phyloP scores from a whole-genome alignment of 1,140 invertebrate species.

The Heliconius melpomene region DNA sequence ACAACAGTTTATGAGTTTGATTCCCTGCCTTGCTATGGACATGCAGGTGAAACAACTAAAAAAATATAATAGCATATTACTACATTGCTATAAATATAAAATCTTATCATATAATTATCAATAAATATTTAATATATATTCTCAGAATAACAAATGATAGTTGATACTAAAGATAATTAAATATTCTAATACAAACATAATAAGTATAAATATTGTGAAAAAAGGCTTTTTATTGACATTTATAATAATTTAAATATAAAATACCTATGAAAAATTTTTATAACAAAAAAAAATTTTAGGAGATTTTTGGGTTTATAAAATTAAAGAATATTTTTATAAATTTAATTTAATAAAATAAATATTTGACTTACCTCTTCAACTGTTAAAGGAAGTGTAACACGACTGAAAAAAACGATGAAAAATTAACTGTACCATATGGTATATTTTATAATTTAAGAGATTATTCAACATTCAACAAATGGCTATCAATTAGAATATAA shows the following conservation, averaged over 20 bases:
- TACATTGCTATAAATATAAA: not conserved
- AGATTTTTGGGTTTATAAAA: not conserved
- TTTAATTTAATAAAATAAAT: conserved; percentile 19
- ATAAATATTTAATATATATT: not conserved
- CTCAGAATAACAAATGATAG: not conserved
- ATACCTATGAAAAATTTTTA: too few species aligned
- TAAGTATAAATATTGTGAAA: not conserved
- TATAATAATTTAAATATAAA: too few species aligned
- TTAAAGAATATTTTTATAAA: not conserved
- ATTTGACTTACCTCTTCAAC: conserved; percentile 72
- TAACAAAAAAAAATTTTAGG: too few species aligned
- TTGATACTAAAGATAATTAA: not conserved
- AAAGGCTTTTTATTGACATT: too few species aligned
- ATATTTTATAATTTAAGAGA: not conserved
- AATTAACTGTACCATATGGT: conserved; percentile 42
- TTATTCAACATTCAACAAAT: conserved; percentile 18
- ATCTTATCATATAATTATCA: not conserved
- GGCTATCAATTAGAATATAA: conserved; percentile 36
- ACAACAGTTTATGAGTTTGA: too few species aligned
- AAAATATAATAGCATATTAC: too few species aligned
- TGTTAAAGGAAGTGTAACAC: conserved; percentile 75
- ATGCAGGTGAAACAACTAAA: too few species aligned
- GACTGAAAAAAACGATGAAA: conserved; percentile 67
- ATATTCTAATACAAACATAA: not conserved
- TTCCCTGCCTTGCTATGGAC: too few species aligned